Evolutionary conservation across 2,113 vertebrate genomes (phyloP).

Genomic region (Uropsilus gracilis): DNA sequence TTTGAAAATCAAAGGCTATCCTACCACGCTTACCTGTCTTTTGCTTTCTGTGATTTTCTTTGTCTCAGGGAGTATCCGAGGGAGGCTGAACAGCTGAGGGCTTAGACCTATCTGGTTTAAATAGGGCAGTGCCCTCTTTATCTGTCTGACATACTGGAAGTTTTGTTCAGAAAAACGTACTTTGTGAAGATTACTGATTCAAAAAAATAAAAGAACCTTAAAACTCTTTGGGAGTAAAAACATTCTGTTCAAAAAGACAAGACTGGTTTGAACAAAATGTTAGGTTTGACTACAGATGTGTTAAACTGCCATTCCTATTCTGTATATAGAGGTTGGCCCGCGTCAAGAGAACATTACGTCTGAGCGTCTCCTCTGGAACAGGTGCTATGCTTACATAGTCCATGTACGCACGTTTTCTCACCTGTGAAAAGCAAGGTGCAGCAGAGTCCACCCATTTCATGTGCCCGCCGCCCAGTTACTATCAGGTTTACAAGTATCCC

Average conservation of each 20-base stretch:
- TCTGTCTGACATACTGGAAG: background rate
- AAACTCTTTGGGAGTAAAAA: background rate
- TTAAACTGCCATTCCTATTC: background rate
- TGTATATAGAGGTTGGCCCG: background rate
- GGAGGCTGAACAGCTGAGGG: background rate
- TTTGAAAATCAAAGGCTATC: background rate
- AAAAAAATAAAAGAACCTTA: background rate
- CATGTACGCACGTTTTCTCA: background rate
- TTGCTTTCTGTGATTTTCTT: slow-evolving; percentile 56
- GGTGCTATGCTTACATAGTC: background rate
- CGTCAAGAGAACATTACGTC: background rate
- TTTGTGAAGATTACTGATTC: background rate
- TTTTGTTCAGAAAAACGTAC: background rate
- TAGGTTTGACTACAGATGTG: background rate
- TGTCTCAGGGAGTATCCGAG: background rate
- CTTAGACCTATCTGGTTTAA: background rate
- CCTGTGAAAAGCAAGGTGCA: background rate
- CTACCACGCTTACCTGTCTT: slow-evolving; percentile 66
- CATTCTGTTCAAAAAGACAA: background rate
- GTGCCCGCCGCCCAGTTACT: no score
- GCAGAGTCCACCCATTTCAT: no score
- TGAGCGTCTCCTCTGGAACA: no score
- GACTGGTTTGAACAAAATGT: background rate
- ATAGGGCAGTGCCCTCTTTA: background rate
- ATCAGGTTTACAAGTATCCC: background rate